A percentile compares a stretch with the other conserved stretches of the same genome.
These are phyloP conservation scores for Rhynchotus rufescens DNA, from an alignment of 2,797 vertebrate genomes.

Conservation along the genomic window DNA sequence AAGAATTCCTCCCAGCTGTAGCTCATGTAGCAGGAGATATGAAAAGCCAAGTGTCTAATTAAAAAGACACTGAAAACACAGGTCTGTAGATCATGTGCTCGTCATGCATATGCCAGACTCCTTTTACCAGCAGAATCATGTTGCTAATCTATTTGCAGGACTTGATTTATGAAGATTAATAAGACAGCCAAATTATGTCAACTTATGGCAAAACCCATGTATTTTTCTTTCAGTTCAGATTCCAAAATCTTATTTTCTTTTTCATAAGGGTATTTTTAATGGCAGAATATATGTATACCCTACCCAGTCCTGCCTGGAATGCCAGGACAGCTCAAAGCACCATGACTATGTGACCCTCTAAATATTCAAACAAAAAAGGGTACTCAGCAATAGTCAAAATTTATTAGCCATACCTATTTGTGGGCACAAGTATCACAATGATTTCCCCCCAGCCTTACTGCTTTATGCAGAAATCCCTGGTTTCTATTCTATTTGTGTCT, in stretches of 20 bases:
- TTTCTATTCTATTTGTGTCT: not conserved
- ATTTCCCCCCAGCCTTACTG: not conserved
- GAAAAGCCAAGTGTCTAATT: slow-evolving; percentile 10
- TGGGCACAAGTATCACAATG: not conserved
- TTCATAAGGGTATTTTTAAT: slow-evolving; percentile 60
- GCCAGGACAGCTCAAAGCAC: slow-evolving; percentile 37
- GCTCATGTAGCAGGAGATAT: not conserved
- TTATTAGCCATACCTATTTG: not conserved
- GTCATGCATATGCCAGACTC: not conserved
- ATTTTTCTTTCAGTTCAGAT: slow-evolving; percentile 65
- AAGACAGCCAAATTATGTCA: slow-evolving; percentile 60
- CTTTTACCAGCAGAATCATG: slow-evolving; percentile 34
- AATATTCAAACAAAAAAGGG: not conserved
- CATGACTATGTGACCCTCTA: not conserved
- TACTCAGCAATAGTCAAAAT: not conserved
- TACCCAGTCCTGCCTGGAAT: slow-evolving; percentile 19
- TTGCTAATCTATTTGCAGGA: slow-evolving; percentile 50
- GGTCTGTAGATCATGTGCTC: not conserved
- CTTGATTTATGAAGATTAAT: slow-evolving; percentile 59
- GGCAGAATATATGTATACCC: slow-evolving; percentile 19
- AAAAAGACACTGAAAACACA: slow-evolving; percentile 46
- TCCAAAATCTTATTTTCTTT: slow-evolving; percentile 68
- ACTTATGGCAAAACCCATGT: slow-evolving; percentile 39
- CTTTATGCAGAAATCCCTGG: not conserved
- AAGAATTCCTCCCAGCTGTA: slow-evolving; percentile 7